phyloP scores from a whole-genome alignment of 2,797 vertebrate species.

The Cyclura pinguis region DNA sequence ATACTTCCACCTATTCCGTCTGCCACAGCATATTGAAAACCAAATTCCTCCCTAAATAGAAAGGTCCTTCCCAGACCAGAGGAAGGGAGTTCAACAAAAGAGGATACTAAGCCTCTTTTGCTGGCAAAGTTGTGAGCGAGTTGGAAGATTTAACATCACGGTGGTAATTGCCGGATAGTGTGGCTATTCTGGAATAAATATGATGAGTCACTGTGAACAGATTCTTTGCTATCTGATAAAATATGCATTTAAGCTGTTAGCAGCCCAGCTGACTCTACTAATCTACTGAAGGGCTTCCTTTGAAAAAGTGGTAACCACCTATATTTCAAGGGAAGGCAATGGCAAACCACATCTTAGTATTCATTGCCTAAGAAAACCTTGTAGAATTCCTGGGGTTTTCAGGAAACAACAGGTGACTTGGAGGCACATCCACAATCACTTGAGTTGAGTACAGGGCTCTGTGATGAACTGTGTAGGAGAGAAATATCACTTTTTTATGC shows the following conservation, averaged over 20 bases:
- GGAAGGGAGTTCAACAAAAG: too few species aligned
- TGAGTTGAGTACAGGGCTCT: neutral
- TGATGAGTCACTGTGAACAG: neutral
- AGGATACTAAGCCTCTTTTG: neutral
- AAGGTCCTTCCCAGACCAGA: too few species aligned
- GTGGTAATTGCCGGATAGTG: neutral
- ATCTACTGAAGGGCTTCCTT: neutral
- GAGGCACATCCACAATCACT: neutral
- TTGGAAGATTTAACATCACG: neutral
- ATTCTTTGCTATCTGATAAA: neutral
- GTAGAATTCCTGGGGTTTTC: too few species aligned
- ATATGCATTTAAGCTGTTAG: neutral
- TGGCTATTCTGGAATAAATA: neutral
- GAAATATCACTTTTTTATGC: neutral
- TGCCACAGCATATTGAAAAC: too few species aligned
- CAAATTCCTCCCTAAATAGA: too few species aligned
- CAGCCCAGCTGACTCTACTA: neutral
- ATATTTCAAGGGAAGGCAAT: too few species aligned
- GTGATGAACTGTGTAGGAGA: neutral
- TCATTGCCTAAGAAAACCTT: too few species aligned
- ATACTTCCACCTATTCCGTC: too few species aligned
- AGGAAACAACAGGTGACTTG: too few species aligned
- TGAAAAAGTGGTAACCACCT: neutral
- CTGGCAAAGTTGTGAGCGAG: neutral
- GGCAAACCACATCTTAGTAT: too few species aligned